phyloP scores from a whole-genome alignment of 2,797 vertebrate species.

The Sebastes trivittatus region DNA sequence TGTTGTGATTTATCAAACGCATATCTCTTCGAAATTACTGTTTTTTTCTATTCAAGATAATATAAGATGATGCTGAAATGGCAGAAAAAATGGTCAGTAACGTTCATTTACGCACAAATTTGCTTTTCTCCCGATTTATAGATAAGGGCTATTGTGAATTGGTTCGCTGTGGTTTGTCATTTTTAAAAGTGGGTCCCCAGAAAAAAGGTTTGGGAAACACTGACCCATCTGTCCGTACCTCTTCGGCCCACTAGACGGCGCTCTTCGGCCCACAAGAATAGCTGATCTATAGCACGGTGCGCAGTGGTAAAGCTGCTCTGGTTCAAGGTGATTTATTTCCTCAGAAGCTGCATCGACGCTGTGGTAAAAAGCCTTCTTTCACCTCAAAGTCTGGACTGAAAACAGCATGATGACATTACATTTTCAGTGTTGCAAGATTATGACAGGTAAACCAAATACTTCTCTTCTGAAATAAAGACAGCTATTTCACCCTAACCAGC shows the following conservation, averaged over 20 bases:
- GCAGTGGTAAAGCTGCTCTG: not conserved
- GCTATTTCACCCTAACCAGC: not conserved
- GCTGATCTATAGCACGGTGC: not conserved
- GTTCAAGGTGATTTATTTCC: conserved; percentile 30
- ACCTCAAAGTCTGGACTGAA: conserved; percentile 6
- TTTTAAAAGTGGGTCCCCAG: too few species aligned
- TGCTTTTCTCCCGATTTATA: too few species aligned
- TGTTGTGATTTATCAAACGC: too few species aligned
- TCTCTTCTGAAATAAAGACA: not conserved
- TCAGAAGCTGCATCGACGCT: conserved; percentile 8
- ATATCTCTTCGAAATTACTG: too few species aligned
- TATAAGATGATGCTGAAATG: too few species aligned
- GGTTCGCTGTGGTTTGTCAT: too few species aligned
- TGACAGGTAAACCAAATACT: not conserved
- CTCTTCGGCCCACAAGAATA: not conserved
- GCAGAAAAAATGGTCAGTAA: too few species aligned
- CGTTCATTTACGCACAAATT: too few species aligned
- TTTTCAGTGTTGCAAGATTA: not conserved
- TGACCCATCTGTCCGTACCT: not conserved
- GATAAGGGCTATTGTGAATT: too few species aligned
- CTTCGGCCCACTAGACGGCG: not conserved
- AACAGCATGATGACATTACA: not conserved
- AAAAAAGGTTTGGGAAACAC: too few species aligned
- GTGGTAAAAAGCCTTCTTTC: conserved; percentile 6
- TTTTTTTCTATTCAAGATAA: too few species aligned